Evolutionary conservation across 2,797 vertebrate genomes (phyloP), one percentile per base, ranked within the genome.

Genomic region (Enteromius paludinosus): DNA sequence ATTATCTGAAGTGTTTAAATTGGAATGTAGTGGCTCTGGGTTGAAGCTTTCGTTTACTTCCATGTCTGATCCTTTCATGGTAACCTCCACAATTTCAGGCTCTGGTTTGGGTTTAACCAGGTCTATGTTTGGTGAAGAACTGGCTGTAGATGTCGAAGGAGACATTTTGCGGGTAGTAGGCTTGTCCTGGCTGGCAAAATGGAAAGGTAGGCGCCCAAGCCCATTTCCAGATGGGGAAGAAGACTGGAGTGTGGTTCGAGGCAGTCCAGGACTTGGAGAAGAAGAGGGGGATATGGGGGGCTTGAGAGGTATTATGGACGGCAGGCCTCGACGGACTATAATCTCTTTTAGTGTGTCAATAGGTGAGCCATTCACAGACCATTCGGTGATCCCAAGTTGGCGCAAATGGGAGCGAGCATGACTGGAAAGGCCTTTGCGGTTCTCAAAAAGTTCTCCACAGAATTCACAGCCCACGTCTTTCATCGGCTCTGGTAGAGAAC

Each of bases 301-400:
- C 90, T 94, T 91, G 3, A 93, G 62, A 85, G 90, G 86, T 79
- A 91, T 92, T 43, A 95, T 95, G 8, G 96, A 95, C 23, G 97
- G 94, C 18, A 96, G 93, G 70, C 95, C 95, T 68, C 96, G 93
- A 20, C 96, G 92, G 8, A 96, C 95, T 90, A 99, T 96, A 91
- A 98, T 94, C 86, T 99, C 97, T 30, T 96, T 91, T 18, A 98
- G 92, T 0, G 97, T 98, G 93, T 98, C 97, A 41, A 98, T 98
- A 18, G 97, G 97, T 0, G 95, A 96, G 25, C 95, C 95, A 23
- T 96, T 96, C 47, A 96, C 94, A 0, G 95, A 92, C 95, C 95
- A 96, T 90, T 95, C 94, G 0, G 95, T 96, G 11, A 96, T 95
- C 87, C 95, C 95, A 90, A 95, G 94, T 88, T 95, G 95, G 2